Evolutionary conservation across 2,888 invertebrate species (phyloP).

Genomic region (Lamellibrachia satsuma): DNA sequence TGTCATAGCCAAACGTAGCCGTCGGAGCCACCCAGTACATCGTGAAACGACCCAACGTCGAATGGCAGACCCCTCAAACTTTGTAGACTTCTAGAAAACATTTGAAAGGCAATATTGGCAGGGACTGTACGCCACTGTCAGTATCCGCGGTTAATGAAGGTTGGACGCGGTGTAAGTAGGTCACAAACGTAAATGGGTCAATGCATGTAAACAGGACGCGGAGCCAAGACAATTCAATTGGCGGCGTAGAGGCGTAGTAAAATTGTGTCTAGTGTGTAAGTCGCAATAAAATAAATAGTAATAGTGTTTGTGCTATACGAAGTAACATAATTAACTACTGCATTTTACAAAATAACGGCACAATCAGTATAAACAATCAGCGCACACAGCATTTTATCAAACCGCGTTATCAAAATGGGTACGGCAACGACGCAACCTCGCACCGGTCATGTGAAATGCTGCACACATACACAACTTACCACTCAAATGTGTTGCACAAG

Average conservation of each 20-base stretch:
- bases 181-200: neutral
- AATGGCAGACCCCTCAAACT: no score
- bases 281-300: neutral
- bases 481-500: neutral
- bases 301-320: neutral
- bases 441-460: neutral
- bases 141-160: neutral
- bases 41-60: no score
- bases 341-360: neutral
- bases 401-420: neutral
- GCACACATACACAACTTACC: neutral
- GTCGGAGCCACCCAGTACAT: no score
- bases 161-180: neutral
- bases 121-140: no score
- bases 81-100: no score
- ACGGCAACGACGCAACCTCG: neutral
- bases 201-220: constrained; percentile 13
- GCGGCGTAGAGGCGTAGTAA: neutral
- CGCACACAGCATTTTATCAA: neutral
- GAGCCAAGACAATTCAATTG: neutral
- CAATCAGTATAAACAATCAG: neutral
- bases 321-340: neutral
- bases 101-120: no score
- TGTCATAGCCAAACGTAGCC: no score
- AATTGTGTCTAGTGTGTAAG: neutral